Evolutionary conservation across 2,113 vertebrate genomes (phyloP).

Genomic region (Corythornis madagascariensis): DNA sequence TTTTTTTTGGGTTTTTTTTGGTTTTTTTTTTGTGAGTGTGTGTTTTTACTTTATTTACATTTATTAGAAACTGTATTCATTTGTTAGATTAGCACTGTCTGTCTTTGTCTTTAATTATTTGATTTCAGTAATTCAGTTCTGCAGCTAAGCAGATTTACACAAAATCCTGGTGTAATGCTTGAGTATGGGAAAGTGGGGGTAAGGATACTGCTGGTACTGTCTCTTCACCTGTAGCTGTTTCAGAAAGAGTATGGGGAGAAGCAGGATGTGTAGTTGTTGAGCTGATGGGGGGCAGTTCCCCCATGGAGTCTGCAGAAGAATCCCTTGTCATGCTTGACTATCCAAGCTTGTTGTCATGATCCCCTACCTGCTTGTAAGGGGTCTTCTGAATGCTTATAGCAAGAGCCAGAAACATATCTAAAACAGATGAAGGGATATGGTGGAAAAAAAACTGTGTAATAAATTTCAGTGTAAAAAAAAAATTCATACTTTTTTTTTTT

Average conservation of each 20-base stretch:
- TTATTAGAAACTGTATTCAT: not conserved
- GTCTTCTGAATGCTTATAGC: not conserved
- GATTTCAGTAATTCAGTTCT: not conserved
- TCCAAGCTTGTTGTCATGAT: not conserved
- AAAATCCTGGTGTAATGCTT: not conserved
- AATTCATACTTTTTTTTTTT: not conserved
- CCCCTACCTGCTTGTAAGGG: not conserved
- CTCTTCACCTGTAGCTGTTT: not conserved
- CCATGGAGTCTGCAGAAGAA: not conserved
- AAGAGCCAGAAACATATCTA: not conserved
- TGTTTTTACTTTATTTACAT: not conserved
- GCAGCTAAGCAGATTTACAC: not conserved
- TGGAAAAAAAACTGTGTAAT: not conserved
- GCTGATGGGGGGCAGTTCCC: not conserved
- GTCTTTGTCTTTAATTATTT: not conserved
- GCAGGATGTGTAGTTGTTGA: not conserved
- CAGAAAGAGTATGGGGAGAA: not conserved
- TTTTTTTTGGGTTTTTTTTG: too few species aligned
- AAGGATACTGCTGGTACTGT: not conserved
- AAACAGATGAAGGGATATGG: not conserved
- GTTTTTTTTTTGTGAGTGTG: too few species aligned
- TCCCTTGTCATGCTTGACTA: rapidly evolving
- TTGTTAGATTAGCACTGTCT: not conserved
- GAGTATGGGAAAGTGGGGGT: not conserved
- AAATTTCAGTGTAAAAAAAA: not conserved